Conservation (phyloP, 92 coral and sea anemone genomes). For the Epizoanthus fatuus region DNA sequence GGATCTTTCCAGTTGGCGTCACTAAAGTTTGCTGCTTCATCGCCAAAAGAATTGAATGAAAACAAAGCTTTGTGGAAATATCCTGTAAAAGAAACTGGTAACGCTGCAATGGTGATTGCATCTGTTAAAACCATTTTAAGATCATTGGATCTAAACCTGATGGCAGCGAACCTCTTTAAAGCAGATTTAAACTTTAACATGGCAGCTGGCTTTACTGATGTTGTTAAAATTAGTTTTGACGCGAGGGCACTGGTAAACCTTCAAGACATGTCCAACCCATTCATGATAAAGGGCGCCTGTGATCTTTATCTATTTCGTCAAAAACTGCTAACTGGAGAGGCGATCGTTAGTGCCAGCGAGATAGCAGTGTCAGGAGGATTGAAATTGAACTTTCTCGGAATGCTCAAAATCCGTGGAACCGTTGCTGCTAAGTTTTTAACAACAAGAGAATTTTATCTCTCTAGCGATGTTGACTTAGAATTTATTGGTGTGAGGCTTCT, state of each 20-base stretch:
- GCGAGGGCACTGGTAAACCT: slow-evolving; percentile 57
- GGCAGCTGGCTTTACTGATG: slow-evolving; percentile 48
- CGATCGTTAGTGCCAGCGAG: slow-evolving; percentile 37
- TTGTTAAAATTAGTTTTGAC: slow-evolving; percentile 37
- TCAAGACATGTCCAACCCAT: slow-evolving; percentile 52
- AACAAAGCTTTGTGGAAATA: slow-evolving; percentile 65
- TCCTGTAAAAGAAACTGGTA: slow-evolving; percentile 52
- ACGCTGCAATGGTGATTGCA: slow-evolving; percentile 65
- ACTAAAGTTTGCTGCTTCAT: slow-evolving; percentile 69
- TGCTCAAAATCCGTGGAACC: slow-evolving; percentile 49
- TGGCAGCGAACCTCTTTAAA: slow-evolving; percentile 53
- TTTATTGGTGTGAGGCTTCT: slow-evolving; percentile 46
- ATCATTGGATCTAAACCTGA: slow-evolving; percentile 46
- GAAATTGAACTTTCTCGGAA: slow-evolving; percentile 47
- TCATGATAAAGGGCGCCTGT: slow-evolving; percentile 44
- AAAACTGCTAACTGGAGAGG: slow-evolving; percentile 51
- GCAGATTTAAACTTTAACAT: slow-evolving; percentile 57
- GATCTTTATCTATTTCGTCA: slow-evolving; percentile 10
- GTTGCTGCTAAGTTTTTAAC: slow-evolving; percentile 40
- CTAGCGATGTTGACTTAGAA: slow-evolving; percentile 43
- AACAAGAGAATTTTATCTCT: slow-evolving; percentile 46
- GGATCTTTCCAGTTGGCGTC: slow-evolving; percentile 57
- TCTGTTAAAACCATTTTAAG: slow-evolving; percentile 39
- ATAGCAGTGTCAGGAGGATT: slow-evolving; percentile 52
- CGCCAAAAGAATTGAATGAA: slow-evolving; percentile 62